Percentiles rank a stretch among this genome's conserved stretches.
phyloP scores from a whole-genome alignment of 2,888 invertebrate species.

The Acrocera orbiculus region DNA sequence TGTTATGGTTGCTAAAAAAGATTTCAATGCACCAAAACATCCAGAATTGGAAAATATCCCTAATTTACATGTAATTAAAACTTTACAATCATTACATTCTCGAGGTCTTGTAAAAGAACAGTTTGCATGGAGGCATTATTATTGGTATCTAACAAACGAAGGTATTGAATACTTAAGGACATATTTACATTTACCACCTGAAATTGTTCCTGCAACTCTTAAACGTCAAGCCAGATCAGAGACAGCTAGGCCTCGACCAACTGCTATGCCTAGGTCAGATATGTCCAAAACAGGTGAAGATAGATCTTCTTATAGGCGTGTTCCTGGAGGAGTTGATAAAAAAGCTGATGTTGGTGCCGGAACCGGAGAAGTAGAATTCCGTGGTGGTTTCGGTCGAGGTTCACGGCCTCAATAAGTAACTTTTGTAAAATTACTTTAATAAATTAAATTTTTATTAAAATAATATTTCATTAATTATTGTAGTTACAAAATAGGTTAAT shows the following conservation, averaged over 20 bases:
- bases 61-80: slow-evolving; percentile 97
- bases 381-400: slow-evolving; percentile 67
- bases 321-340: slow-evolving; percentile 68
- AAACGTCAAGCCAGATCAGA: slow-evolving; percentile 81
- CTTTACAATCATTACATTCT: slow-evolving; percentile 91
- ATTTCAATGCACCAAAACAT: slow-evolving; percentile 95
- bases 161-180: slow-evolving; percentile 93
- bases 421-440: background rate
- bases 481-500: too few relatives aligned
- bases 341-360: slow-evolving; percentile 96
- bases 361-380: slow-evolving; percentile 80
- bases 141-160: slow-evolving; percentile 95
- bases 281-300: slow-evolving; percentile 61
- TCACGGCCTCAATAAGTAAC: slow-evolving; percentile 31
- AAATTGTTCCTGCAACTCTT: slow-evolving; percentile 95
- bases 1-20: slow-evolving; percentile 98
- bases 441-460: too few relatives aligned
- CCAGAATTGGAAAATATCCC: slow-evolving; percentile 88
- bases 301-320: slow-evolving; percentile 65
- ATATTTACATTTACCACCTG: slow-evolving; percentile 91
- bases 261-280: slow-evolving; percentile 48
- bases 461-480: too few relatives aligned
- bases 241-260: slow-evolving; percentile 59
- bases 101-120: slow-evolving; percentile 97
- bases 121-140: slow-evolving; percentile 99